phyloP scores from a whole-genome alignment of 2,888 invertebrate genomes.

The Dendrolimus houi region DNA sequence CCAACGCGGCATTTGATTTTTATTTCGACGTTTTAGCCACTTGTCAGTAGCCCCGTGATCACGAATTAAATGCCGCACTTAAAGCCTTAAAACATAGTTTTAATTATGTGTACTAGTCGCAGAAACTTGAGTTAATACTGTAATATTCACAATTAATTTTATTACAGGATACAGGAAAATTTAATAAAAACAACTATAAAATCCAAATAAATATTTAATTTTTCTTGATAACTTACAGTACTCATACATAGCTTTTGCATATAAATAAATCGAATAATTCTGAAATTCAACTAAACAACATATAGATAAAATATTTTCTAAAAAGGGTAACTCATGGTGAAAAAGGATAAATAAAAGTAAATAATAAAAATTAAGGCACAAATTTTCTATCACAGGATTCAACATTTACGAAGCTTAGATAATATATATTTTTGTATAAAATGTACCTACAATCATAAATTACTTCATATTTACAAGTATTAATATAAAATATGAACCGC shows the following conservation, averaged over 20 bases:
- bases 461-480: too few relatives aligned
- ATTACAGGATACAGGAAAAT: not conserved
- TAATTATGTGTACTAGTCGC: too few relatives aligned
- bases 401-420: not conserved
- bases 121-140: too few relatives aligned
- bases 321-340: not conserved
- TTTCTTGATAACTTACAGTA: not conserved
- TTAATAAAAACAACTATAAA: not conserved
- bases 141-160: too few relatives aligned
- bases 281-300: too few relatives aligned
- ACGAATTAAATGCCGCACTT: too few relatives aligned
- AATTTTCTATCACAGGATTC: conserved; percentile 59
- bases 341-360: conserved; percentile 3
- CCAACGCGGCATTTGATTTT: too few relatives aligned
- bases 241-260: not conserved
- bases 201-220: not conserved
- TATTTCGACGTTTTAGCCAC: too few relatives aligned
- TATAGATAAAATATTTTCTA: too few relatives aligned
- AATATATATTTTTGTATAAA: not conserved
- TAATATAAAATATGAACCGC: too few relatives aligned
- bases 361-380: conserved; percentile 57
- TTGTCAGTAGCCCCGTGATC: too few relatives aligned
- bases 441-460: not conserved
- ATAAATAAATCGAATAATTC: not conserved
- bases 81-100: too few relatives aligned